phyloP scores from a whole-genome alignment of 2,888 invertebrate species.

The Entomobrya multifasciata region DNA sequence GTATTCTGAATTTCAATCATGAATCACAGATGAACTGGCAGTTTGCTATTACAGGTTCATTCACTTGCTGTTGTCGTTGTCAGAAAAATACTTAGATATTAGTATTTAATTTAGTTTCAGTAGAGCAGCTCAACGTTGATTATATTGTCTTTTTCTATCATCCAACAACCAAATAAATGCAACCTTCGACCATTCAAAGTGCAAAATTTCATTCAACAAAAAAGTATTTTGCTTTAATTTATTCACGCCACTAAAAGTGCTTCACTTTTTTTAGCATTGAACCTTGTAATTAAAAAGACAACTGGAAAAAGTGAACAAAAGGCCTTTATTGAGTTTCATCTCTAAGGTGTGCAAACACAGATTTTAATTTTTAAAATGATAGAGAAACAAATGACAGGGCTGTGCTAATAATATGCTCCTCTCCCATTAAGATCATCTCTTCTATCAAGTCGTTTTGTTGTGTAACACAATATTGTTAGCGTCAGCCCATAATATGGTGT shows the following conservation, averaged over 20 bases:
- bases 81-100: no score
- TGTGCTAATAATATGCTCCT: not conserved
- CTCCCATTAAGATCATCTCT: not conserved
- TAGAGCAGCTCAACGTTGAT: no score
- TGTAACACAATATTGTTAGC: constrained; percentile 11
- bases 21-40: constrained; percentile 1
- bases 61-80: constrained; percentile 2
- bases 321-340: no score
- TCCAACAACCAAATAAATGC: no score
- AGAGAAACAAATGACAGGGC: constrained; percentile 7
- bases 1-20: constrained; percentile 33
- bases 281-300: constrained; percentile 56
- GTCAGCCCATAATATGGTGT: constrained; percentile 49
- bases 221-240: not conserved
- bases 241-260: no score
- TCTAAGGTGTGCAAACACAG: no score
- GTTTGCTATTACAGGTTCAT: constrained; percentile 28
- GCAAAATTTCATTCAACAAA: not conserved
- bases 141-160: not conserved
- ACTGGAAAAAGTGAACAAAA: constrained; percentile 39
- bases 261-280: not conserved
- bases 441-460: constrained; percentile 16
- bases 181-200: no score
- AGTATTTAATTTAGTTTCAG: no score
- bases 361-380: not conserved